A percentile compares a stretch with the other conserved stretches of the same genome.
phyloP scores from a whole-genome alignment of 2,888 invertebrate genomes.

The Meghimatium bilineatum region DNA sequence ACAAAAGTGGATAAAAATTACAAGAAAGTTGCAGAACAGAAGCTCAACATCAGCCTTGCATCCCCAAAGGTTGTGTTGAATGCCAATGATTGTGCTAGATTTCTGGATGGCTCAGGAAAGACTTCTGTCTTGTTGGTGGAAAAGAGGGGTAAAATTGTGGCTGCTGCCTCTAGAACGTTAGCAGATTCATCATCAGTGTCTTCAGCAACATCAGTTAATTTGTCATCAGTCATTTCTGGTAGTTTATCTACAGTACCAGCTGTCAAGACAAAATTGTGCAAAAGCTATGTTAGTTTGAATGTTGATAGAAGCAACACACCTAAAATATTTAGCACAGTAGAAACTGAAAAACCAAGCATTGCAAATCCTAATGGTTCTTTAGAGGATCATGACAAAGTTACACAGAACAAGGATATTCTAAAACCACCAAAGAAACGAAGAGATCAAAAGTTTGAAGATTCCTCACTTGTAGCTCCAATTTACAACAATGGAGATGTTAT shows the following conservation, averaged over 20 bases:
- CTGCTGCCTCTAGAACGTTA: slow-evolving; percentile 18
- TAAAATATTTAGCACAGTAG: background rate
- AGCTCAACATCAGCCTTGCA: slow-evolving; percentile 31
- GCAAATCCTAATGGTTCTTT: background rate
- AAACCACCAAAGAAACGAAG: slow-evolving; percentile 54
- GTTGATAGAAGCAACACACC: background rate
- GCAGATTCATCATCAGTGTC: slow-evolving; percentile 8
- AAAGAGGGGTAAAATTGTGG: slow-evolving; percentile 39
- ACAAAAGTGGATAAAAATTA: slow-evolving; percentile 41
- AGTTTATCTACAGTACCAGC: background rate
- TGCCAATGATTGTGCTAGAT: slow-evolving; percentile 44
- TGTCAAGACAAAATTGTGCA: background rate
- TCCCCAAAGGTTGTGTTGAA: slow-evolving; percentile 46
- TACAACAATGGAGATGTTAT: slow-evolving; percentile 14
- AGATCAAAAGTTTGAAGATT: slow-evolving; percentile 45
- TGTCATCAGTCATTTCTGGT: background rate
- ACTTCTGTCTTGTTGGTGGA: slow-evolving; percentile 47
- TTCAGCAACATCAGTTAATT: slow-evolving; percentile 1
- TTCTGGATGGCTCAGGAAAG: slow-evolving; percentile 44
- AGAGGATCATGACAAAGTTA: background rate
- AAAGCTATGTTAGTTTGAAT: background rate
- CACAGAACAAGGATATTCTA: slow-evolving; percentile 41
- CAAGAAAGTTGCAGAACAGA: slow-evolving; percentile 32
- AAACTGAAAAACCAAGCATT: background rate
- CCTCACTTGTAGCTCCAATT: background rate